A percentile compares a stretch with the other conserved stretches of the same genome.
phyloP scores from a whole-genome alignment of 2,888 invertebrate species.

The Neelides folsomi region DNA sequence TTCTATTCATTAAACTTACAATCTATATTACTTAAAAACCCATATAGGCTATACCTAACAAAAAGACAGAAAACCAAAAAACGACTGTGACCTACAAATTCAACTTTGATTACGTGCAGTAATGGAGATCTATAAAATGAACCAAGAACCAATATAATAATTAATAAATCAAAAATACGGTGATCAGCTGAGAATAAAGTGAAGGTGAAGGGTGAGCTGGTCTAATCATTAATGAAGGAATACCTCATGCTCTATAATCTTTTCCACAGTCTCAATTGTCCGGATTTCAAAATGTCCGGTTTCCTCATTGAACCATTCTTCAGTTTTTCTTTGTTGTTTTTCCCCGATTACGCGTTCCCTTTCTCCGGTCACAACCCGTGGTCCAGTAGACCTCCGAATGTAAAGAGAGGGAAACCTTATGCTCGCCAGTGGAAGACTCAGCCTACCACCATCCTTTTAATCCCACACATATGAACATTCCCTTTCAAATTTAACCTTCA shows the following conservation, averaged over 20 bases:
- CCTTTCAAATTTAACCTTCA: too few relatives aligned
- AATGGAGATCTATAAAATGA: too few relatives aligned
- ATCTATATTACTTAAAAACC: too few relatives aligned
- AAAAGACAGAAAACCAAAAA: too few relatives aligned
- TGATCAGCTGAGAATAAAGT: not conserved
- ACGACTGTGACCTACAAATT: too few relatives aligned
- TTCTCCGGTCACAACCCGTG: slow-evolving; percentile 63
- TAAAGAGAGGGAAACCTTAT: slow-evolving; percentile 69
- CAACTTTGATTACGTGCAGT: too few relatives aligned
- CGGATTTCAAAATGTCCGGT: slow-evolving; percentile 75
- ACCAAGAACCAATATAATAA: too few relatives aligned
- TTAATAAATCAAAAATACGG: too few relatives aligned
- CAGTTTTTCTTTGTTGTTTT: slow-evolving; percentile 70
- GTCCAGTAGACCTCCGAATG: slow-evolving; percentile 64
- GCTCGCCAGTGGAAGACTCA: slow-evolving; percentile 41
- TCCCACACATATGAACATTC: slow-evolving; percentile 5
- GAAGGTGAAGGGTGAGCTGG: slow-evolving; percentile 3
- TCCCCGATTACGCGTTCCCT: slow-evolving; percentile 79
- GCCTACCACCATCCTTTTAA: slow-evolving; percentile 38
- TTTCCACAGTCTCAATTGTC: slow-evolving; percentile 87
- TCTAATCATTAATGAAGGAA: slow-evolving; percentile 2
- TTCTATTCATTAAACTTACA: too few relatives aligned
- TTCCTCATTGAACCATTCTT: slow-evolving; percentile 72
- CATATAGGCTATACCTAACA: too few relatives aligned
- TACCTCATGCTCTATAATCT: slow-evolving; percentile 93